Evolutionary conservation across 1,140 invertebrate species (phyloP).

Genomic region (Andricus grossulariae): DNA sequence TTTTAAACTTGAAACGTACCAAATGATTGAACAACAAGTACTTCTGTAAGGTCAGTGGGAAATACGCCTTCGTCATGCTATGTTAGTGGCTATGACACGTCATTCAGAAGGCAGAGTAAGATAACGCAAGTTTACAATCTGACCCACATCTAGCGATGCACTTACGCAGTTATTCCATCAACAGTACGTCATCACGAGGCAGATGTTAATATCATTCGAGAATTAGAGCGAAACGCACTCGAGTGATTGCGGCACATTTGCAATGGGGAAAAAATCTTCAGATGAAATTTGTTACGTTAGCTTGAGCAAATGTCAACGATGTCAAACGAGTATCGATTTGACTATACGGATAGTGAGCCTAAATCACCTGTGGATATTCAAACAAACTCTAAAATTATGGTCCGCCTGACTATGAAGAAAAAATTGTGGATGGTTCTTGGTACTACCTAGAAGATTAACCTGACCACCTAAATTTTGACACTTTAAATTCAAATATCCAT

Average conservation of each 20-base stretch:
- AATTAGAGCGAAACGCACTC: slow-evolving; percentile 63
- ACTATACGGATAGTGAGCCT: too few relatives aligned
- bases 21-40: background rate
- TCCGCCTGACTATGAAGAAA: too few relatives aligned
- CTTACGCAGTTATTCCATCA: slow-evolving; percentile 34
- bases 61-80: slow-evolving; percentile 34
- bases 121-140: slow-evolving; percentile 60
- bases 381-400: too few relatives aligned
- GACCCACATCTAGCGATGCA: slow-evolving; percentile 65
- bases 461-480: too few relatives aligned
- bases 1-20: background rate
- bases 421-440: too few relatives aligned
- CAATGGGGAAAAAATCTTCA: slow-evolving; percentile 1
- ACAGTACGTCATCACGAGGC: slow-evolving; percentile 44
- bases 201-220: slow-evolving; percentile 66
- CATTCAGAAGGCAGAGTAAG: slow-evolving; percentile 14
- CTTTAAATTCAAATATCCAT: too few relatives aligned
- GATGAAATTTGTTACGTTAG: too few relatives aligned
- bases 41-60: slow-evolving; percentile 17
- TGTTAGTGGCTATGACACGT: background rate
- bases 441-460: too few relatives aligned
- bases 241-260: slow-evolving; percentile 38
- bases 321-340: too few relatives aligned
- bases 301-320: too few relatives aligned
- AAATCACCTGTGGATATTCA: too few relatives aligned